Conservation (phyloP, 2,113 vertebrate genomes). For the Phylloscopus whistleri region DNA sequence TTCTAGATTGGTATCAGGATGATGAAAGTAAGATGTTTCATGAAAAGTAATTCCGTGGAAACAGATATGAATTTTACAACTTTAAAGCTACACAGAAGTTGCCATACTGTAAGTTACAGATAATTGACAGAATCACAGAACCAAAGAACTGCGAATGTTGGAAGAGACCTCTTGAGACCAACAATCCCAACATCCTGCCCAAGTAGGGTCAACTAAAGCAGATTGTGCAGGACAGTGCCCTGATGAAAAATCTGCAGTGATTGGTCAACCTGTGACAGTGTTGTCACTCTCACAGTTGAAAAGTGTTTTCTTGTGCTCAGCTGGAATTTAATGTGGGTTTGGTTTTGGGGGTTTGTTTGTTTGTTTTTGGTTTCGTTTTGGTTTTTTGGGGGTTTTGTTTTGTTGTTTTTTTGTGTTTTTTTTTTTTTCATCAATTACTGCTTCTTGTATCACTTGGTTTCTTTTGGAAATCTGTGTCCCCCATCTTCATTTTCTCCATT, state of each 20-base stretch:
- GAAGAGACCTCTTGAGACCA: background rate
- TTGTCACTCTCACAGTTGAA: background rate
- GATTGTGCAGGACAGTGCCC: background rate
- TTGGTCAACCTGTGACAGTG: background rate
- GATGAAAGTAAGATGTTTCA: background rate
- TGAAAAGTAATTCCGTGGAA: background rate
- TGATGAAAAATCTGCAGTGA: background rate
- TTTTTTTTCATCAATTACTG: background rate
- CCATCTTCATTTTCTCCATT: background rate
- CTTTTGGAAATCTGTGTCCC: background rate
- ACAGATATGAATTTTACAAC: background rate
- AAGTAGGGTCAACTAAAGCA: background rate
- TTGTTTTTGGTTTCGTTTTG: background rate
- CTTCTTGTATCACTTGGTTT: background rate
- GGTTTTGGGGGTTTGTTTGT: background rate
- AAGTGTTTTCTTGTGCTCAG: background rate
- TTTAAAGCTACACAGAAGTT: background rate
- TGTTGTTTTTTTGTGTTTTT: background rate
- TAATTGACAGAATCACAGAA: background rate
- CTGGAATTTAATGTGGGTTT: background rate
- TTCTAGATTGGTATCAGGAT: background rate
- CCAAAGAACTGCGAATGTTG: rapidly evolving
- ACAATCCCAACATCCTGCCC: background rate
- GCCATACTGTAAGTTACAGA: background rate
- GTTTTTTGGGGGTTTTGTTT: background rate